phyloP scores from a whole-genome alignment of 2,113 vertebrate genomes.

The Myodes glareolus region DNA sequence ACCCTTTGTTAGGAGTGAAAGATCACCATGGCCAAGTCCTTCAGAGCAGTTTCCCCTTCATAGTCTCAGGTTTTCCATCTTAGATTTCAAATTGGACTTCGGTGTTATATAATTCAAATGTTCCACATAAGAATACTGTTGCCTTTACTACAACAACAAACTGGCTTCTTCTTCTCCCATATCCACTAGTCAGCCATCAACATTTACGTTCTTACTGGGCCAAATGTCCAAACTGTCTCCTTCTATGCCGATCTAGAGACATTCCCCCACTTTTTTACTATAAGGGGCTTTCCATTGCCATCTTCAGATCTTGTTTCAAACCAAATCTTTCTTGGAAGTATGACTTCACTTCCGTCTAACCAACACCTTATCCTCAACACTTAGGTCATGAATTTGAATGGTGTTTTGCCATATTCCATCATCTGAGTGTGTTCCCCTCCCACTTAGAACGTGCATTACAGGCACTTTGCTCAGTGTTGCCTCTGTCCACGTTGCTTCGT shows the following conservation, averaged over 20 bases:
- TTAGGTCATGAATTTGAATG: background rate
- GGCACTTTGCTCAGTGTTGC: background rate
- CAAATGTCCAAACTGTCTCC: background rate
- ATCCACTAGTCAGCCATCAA: background rate
- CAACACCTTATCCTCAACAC: background rate
- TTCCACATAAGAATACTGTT: background rate
- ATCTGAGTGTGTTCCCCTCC: background rate
- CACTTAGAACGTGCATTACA: background rate
- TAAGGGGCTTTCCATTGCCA: background rate
- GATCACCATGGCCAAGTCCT: background rate
- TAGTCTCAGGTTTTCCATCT: background rate
- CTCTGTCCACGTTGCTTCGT: background rate
- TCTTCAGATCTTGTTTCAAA: conserved; percentile 36
- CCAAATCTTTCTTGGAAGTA: background rate
- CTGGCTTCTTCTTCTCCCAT: background rate
- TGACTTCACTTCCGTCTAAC: background rate
- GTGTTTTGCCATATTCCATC: background rate
- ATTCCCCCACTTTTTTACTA: background rate
- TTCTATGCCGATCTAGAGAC: background rate
- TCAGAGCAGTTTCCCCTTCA: background rate
- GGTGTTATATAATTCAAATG: conserved; percentile 7
- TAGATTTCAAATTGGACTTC: conserved; percentile 22
- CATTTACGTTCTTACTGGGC: background rate
- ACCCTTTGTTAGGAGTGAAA: background rate
- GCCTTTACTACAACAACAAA: background rate